Percentiles rank a stretch among this genome's conserved stretches.
phyloP scores from a whole-genome alignment of 2,113 vertebrate species.

The Melospiza georgiana region DNA sequence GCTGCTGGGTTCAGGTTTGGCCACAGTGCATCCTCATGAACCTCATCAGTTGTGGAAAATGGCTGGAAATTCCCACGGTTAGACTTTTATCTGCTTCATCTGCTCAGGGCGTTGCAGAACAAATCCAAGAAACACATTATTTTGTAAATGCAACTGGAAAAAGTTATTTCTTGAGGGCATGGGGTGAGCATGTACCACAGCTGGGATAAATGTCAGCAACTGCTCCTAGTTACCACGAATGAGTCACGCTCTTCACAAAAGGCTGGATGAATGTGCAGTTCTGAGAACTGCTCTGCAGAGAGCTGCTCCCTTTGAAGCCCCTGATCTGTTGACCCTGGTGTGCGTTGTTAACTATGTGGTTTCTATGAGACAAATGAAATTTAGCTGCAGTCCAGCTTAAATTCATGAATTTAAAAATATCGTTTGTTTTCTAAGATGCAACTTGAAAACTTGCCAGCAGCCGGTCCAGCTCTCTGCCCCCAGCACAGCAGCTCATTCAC shows the following conservation, averaged over 20 bases:
- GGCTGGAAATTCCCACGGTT: background rate
- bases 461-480: background rate
- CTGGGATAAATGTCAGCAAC: constrained; percentile 43
- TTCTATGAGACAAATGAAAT: background rate
- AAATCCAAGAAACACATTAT: background rate
- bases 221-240: background rate
- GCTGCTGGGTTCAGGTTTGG: background rate
- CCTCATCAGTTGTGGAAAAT: background rate
- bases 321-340: background rate
- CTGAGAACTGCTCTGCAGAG: background rate
- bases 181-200: background rate
- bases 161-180: constrained; percentile 41
- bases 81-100: background rate
- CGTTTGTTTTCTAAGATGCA: background rate
- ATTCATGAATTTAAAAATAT: background rate
- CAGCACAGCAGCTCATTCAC: background rate
- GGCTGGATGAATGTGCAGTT: constrained; percentile 32
- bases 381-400: background rate
- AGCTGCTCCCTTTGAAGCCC: background rate
- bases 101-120: fast-evolving
- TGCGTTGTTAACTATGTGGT: background rate
- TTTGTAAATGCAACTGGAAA: background rate
- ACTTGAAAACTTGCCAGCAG: background rate
- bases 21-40: background rate
- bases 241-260: constrained; percentile 5